Base-by-base conservation (phyloP, 2,888 invertebrate genomes). In the Pollenia labialis region DNA sequence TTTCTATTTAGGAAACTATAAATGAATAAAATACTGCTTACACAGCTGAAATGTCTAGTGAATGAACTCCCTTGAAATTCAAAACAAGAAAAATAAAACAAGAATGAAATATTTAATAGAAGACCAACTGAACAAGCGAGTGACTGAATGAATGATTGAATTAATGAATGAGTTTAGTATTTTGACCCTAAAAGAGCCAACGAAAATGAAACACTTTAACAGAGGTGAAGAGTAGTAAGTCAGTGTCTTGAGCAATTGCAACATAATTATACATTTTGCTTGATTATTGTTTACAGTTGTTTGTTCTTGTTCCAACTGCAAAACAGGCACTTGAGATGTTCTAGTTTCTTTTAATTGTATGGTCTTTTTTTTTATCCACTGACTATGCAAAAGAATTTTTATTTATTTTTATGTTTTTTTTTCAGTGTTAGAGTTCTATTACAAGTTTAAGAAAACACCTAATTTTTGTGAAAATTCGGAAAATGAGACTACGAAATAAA, bases 151-250 rank as follows among this genome's bases (percentile, higher is more conserved):
- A 44, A 42, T 69, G 40, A 69, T 11, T 52, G 40, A 71, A 76
- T 62, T 14, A 74, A 72, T 81, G 72, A 85, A 81, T 72, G 82
- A 79, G 68, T 82, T 69, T 82, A 84, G 40, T 72, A 52, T 68
- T 81, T 81, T 84, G 84, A 77, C 87, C 84, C 84, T 74, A 77
- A 87, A 82, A 14, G 48, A 71, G 46, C 14, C 16, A 83, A 62
- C 54, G 48, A 52, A 58, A 76, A 76, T 46, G 40, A 76, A 68
- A 64, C 60, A 76, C 81, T 46, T 64, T 46, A 76, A 23, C 48
- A 64, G 60, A 69, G 56, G 58, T 82, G 69, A 69, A 50, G 23
- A 42, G 16, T 40, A 42, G 16, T 40, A 44, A 64, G 44, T 18
- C n/a, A 68, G 52, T 46, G 58, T 23, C 50, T 58, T 74, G 62